Conservation (phyloP, 2,797 vertebrate genomes). For the Agapornis canus region DNA sequence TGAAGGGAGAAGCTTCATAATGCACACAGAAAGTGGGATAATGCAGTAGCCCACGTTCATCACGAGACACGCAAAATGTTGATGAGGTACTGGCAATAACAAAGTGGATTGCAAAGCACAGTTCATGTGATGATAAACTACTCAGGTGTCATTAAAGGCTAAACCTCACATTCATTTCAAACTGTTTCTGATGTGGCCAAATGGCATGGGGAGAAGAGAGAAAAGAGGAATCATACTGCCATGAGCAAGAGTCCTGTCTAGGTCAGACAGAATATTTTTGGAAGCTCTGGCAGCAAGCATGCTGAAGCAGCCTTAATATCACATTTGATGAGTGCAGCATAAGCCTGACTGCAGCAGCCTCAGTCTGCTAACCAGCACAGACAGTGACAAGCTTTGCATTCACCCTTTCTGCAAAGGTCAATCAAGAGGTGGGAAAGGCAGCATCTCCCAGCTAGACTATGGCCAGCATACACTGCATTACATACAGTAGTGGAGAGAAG, state of each 20-base stretch:
- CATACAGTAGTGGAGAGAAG: neutral
- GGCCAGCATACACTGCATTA: neutral
- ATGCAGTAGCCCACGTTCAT: conserved; percentile 15
- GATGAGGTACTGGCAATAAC: conserved; percentile 33
- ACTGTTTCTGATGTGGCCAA: neutral
- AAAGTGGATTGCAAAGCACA: neutral
- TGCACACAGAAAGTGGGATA: conserved; percentile 18
- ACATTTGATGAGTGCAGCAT: neutral
- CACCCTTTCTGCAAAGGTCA: neutral
- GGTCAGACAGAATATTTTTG: neutral
- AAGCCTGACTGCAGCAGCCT: neutral
- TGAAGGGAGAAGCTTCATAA: conserved; percentile 28
- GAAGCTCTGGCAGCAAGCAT: neutral
- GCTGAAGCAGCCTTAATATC: neutral
- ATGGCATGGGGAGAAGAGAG: neutral
- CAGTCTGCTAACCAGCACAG: neutral
- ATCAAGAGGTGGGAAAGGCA: neutral
- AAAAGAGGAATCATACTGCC: neutral
- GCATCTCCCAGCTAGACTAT: neutral
- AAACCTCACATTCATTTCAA: neutral
- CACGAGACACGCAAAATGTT: conserved; percentile 6
- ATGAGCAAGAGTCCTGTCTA: neutral
- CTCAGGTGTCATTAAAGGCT: neutral
- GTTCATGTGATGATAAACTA: neutral
- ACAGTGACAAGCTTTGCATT: neutral